These are phyloP conservation scores for Euura lappo DNA, from an alignment of 1,140 invertebrate genomes.

Conservation along the genomic window DNA sequence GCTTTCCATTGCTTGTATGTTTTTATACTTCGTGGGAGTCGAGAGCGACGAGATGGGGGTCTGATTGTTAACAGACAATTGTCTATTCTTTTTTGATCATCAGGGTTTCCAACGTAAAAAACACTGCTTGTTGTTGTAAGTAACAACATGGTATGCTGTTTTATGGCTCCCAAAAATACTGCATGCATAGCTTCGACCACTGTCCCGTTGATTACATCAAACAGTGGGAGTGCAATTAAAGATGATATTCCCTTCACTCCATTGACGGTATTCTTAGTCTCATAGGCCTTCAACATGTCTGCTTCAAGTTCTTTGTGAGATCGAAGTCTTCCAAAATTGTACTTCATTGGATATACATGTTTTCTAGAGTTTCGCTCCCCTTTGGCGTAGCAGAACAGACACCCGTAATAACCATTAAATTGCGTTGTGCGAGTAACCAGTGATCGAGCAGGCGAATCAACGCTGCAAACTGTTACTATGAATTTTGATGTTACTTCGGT, in stretches of 20 bases:
- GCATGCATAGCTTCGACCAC: constrained; percentile 17
- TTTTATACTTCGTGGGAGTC: neutral
- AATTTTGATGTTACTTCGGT: constrained; percentile 11
- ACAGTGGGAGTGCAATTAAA: constrained; percentile 8
- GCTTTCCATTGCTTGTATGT: constrained; percentile 10
- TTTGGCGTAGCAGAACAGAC: constrained; percentile 17
- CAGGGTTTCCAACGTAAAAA: constrained; percentile 14
- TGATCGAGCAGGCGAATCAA: constrained; percentile 16
- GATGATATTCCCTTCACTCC: constrained; percentile 16
- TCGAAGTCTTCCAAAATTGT: too few relatives aligned
- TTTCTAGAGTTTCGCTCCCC: constrained; percentile 11
- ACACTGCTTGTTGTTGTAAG: neutral
- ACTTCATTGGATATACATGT: neutral
- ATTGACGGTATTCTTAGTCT: neutral
- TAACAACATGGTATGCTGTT: constrained; percentile 13
- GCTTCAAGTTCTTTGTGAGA: neutral
- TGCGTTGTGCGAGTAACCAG: constrained; percentile 12
- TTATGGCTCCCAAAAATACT: constrained; percentile 7
- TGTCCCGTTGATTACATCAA: constrained; percentile 9
- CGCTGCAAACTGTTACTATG: constrained; percentile 10
- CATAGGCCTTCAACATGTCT: neutral
- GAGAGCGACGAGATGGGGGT: constrained; percentile 10
- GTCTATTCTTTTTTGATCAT: neutral
- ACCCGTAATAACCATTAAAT: constrained; percentile 19
- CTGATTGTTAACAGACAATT: constrained; percentile 12